Evolutionary conservation across 2,888 invertebrate species (phyloP).

Genomic region (Apodemia hepburni): DNA sequence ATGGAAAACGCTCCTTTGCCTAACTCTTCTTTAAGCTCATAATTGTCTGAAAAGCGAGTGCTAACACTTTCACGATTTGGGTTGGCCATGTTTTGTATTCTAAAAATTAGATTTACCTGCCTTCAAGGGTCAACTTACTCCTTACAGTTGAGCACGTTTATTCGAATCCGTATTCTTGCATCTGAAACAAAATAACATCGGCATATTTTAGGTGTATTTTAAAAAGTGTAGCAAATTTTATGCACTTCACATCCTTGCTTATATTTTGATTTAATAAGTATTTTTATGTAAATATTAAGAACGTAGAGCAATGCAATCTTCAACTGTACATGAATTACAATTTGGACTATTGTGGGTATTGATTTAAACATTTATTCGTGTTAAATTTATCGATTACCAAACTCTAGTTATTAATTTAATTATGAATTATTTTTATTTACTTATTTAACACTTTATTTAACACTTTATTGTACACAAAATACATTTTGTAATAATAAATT

Average conservation of each 20-base stretch:
- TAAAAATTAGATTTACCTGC: conserved; percentile 30
- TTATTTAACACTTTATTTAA: too few relatives aligned
- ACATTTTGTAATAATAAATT: too few relatives aligned
- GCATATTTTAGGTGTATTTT: background rate
- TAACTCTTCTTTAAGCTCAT: conserved; percentile 99
- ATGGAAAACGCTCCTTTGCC: conserved; percentile 99
- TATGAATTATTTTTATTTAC: too few relatives aligned
- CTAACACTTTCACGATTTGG: conserved; percentile 87
- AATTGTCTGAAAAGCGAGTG: conserved; percentile 99
- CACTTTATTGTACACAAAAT: too few relatives aligned
- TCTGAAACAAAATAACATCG: conserved; percentile 18
- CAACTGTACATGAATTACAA: too few relatives aligned
- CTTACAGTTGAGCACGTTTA: conserved; percentile 24
- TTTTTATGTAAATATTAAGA: too few relatives aligned
- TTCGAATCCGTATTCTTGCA: conserved; percentile 17
- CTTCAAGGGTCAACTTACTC: conserved; percentile 25
- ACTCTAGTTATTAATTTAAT: too few relatives aligned
- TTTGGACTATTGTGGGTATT: too few relatives aligned
- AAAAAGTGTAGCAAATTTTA: background rate
- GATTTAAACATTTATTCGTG: too few relatives aligned
- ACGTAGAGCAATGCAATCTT: too few relatives aligned
- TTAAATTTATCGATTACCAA: too few relatives aligned
- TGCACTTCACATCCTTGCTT: background rate
- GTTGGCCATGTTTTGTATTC: conserved; percentile 85
- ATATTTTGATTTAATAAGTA: background rate